Evolutionary conservation across 64 coral and sea anemone species (phyloP), one percentile per base, ranked within the genome.

Genomic region (Actinia tenebrosa): DNA sequence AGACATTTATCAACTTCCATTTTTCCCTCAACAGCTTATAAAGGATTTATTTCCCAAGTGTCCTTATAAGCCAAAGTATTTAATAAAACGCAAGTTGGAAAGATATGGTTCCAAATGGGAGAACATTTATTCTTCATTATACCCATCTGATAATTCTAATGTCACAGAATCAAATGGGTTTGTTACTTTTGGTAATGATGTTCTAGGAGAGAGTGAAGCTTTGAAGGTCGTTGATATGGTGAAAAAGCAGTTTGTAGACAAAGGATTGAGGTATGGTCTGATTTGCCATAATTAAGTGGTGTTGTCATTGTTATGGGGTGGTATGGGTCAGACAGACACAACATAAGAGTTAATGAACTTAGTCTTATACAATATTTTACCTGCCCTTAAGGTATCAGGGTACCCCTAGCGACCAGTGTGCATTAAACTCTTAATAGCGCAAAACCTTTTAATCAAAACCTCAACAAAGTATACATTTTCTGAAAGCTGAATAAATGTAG

Each of bases 141-240:
- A 61, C 42, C 83, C 83, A 42, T 85, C 83, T 3, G 83, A 85
- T 64, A 9, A 63, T 3, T 59, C 83, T 45, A 85, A 85, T 85
- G 6, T 58, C 16, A 85, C 83, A 62, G 27, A 61, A 20, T 61
- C 53, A 15, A 43, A 59, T 64, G 83, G 83, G 7, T 58, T 85
- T 61, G 42, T 85, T 64, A 43, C 23, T 4, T 85, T 85, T 85
- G 83, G 83, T 20, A 85, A 85, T 85, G 83, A 85, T 16, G 53
- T 63, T 27, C 30, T 85, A 19, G 52, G 26, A 4, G 60, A 85
- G 16, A 60, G 19, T 62, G 30, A 64, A 43, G 83, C 83, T 22
- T 27, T 85, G 10, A 22, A 25, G 56, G 45, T 85, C 63, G 83
- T 85, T 27, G 56, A 60, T 55, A 59, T 85, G 60, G 30, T 85